Base-by-base conservation (phyloP, 2,888 invertebrate species). In the Microchrysa polita region DNA sequence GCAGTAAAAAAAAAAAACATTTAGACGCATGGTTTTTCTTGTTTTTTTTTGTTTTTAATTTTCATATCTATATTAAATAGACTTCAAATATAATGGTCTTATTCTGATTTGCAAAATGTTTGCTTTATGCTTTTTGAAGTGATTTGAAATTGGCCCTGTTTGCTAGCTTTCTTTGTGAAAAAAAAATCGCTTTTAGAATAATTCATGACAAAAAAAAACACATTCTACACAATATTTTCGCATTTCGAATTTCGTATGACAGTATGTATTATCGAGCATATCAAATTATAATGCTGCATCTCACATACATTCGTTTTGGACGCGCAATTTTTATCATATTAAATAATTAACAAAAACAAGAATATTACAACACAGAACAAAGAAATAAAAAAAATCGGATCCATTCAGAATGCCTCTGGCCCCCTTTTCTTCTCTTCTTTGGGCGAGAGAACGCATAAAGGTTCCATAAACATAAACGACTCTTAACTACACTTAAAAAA, bases 301-400 rank as follows among this genome's bases (percentile, higher is more conserved):
- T n/a, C n/a, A n/a, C n/a, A n/a, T n/a, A 53, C 16, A 42, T 18
- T 44, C 44, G 7, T 27, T 34, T n/a, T 44, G 10, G 22, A 34
- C 27, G 27, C 27, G n/a, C n/a, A n/a, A 14, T 72, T 72, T 72
- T 22, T 44, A 10, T 16, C 60, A n/a, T 34, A 60, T 60, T 27
- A 72, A 48, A 72, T 60, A 60, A 72, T 72, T 72, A 72, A 72
- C 72, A 72, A 72, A 72, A 72, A 60, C n/a, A n/a, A n/a, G 7
- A 34, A 34, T 34, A 60, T 34, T 59, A 48, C 22, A 59, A 60
- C 44, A 40, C 48, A 60, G 60, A 72, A 60, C 44, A 60, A 72
- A 60, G 27, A 67, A 67, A 52, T 42, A 42, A 59, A 16, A 72
- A 14, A 59, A 23, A 23, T 14, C 14, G 23, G 7, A 34, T 23